Conservation (phyloP, 2,113 vertebrate species). For the Phaethon lepturus region DNA sequence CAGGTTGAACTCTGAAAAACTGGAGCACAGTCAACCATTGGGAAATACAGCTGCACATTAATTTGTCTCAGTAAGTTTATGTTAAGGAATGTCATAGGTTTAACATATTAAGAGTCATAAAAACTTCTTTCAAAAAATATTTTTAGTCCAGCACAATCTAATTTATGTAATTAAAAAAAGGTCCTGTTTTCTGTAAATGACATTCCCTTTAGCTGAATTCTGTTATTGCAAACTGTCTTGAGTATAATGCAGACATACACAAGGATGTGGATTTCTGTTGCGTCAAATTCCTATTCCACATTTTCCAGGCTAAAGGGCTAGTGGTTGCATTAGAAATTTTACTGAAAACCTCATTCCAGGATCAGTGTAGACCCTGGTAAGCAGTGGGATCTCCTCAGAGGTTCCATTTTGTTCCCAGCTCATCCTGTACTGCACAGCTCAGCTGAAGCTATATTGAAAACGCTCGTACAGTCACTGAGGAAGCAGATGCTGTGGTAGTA, state of each 20-base stretch:
- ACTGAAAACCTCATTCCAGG: not conserved
- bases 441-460: not conserved
- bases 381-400: not conserved
- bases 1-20: not conserved
- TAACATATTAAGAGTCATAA: not conserved
- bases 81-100: not conserved
- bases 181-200: not conserved
- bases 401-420: not conserved
- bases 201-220: not conserved
- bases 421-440: fast-evolving
- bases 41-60: not conserved
- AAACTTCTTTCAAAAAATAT: fast-evolving
- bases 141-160: not conserved
- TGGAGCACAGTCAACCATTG: not conserved
- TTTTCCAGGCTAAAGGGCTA: not conserved
- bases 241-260: not conserved
- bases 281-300: not conserved
- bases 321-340: not conserved
- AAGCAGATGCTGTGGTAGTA: not conserved
- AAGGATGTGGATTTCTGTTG: not conserved
- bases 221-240: not conserved
- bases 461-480: not conserved
- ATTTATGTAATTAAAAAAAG: not conserved
- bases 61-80: not conserved
- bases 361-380: not conserved